Conservation (phyloP, 2,113 vertebrate species). For the Apodemus sylvaticus region DNA sequence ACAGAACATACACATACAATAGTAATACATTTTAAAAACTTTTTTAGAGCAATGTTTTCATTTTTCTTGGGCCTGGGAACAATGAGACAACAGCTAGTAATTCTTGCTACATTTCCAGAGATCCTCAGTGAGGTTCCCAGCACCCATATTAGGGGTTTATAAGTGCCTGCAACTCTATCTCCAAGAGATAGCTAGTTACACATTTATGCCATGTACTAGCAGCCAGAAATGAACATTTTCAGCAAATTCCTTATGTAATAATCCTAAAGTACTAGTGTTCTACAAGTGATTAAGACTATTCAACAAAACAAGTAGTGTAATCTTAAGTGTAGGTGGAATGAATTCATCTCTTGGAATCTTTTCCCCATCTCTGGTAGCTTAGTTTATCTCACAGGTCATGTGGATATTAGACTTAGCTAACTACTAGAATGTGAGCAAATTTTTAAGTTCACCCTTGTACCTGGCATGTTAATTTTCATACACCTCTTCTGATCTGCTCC, state of each 20-base stretch:
- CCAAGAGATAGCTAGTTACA: neutral
- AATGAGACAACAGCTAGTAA: neutral
- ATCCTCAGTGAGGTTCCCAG: neutral
- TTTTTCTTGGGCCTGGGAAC: neutral
- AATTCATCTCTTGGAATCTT: neutral
- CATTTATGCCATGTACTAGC: neutral
- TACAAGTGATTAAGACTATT: neutral
- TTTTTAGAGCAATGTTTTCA: neutral
- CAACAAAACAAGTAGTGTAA: neutral
- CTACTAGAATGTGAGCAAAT: neutral
- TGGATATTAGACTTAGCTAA: neutral
- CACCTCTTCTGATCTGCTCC: neutral
- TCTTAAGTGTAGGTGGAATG: neutral
- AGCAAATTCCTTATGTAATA: neutral
- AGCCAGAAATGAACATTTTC: neutral
- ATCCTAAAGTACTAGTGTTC: neutral
- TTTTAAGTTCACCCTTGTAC: neutral
- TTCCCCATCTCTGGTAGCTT: neutral
- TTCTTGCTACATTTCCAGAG: neutral
- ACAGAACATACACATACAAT: neutral
- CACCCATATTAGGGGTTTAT: no score
- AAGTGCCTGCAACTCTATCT: neutral
- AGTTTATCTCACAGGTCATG: neutral
- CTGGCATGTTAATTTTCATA: neutral
- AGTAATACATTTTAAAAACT: neutral